Conservation (phyloP, 2,888 invertebrate genomes). For the Drosophila gaucha region DNA sequence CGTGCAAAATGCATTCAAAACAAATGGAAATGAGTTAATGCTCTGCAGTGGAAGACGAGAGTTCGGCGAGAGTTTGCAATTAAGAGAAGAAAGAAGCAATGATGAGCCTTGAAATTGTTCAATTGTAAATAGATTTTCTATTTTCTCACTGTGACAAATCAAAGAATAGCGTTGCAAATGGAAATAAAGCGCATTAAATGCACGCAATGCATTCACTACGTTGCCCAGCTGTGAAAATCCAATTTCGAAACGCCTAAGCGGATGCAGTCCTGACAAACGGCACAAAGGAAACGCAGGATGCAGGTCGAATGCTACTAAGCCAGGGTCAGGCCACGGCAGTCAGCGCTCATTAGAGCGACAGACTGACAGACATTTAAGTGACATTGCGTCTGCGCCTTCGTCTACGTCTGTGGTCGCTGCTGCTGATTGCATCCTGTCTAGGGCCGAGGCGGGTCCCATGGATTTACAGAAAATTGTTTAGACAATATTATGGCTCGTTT, state of each 20-base stretch:
- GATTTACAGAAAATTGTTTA: slow-evolving; percentile 66
- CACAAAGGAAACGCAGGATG: slow-evolving; percentile 38
- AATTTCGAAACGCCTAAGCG: slow-evolving; percentile 69
- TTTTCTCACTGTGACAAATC: slow-evolving; percentile 33
- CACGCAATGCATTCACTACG: slow-evolving; percentile 46
- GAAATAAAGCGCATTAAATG: slow-evolving; percentile 66
- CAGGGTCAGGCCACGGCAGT: slow-evolving; percentile 28
- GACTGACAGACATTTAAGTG: slow-evolving; percentile 65
- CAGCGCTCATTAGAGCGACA: slow-evolving; percentile 46
- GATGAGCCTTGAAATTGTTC: slow-evolving; percentile 71
- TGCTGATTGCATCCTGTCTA: slow-evolving; percentile 22
- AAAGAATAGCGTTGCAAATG: slow-evolving; percentile 26
- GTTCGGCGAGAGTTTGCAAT: slow-evolving; percentile 15
- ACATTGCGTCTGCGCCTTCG: slow-evolving; percentile 48
- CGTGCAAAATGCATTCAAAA: slow-evolving; percentile 7
- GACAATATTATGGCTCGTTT: slow-evolving; percentile 71
- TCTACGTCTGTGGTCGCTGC: slow-evolving; percentile 43
- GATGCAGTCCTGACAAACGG: slow-evolving; percentile 64
- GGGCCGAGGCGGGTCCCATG: slow-evolving; percentile 12
- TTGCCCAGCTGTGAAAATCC: slow-evolving; percentile 80
- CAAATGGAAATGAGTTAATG: slow-evolving; percentile 20
- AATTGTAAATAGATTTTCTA: slow-evolving; percentile 18
- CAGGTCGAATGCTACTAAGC: slow-evolving; percentile 36
- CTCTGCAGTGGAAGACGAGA: background rate
- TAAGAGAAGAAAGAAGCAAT: slow-evolving; percentile 30